Evolutionary conservation across 2,888 invertebrate genomes (phyloP), one percentile per base, ranked within the genome.

Genomic region (Chaitophorus viminalis): DNA sequence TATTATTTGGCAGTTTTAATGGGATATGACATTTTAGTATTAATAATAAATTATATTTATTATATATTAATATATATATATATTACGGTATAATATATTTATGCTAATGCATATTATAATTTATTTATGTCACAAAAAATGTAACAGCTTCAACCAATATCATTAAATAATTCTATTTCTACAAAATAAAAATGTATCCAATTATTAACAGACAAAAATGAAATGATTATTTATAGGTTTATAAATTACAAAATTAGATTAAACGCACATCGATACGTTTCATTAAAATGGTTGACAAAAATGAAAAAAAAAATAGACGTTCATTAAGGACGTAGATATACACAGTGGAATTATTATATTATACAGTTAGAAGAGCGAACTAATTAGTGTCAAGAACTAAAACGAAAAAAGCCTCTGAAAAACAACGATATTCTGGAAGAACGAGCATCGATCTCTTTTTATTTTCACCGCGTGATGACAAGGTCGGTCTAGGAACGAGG

Each of bases 1-100:
- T 46, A 60, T 17, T 70, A 31, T 70, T 70, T 31, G 70, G 70
- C 29, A 75, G 33, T 75, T 65, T 75, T 75, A 83, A 83, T 60
- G 75, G 54, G 74, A 60, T 74, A 83, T 75, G 83, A 75, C 75
- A 65, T 83, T 83, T 83, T 39, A 75, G 60, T 83, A 75, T 75
- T 83, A 83, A 83, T 83, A 83, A 83, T 83, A 74, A 83, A 83
- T 60, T 82, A 78, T 60, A 60, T 60, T 60, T 54, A 78, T 77
- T 36, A 54, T 54, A 74, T 72, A 72, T n/a, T 52, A 2, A 52
- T 14, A 72, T 74, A 82, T 54, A 82, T 74, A 3, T 82, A 82
- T 33, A 25, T 21, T 72, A 82, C 18, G 6, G 4, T 82, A 82
- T 33, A 36, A 36, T 72, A 82, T 74, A 70, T 77, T 82, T 39